A percentile compares a stretch with the other conserved stretches of the same genome.
phyloP scores from a whole-genome alignment of 1,140 invertebrate genomes.

The Asbolus verrucosus region DNA sequence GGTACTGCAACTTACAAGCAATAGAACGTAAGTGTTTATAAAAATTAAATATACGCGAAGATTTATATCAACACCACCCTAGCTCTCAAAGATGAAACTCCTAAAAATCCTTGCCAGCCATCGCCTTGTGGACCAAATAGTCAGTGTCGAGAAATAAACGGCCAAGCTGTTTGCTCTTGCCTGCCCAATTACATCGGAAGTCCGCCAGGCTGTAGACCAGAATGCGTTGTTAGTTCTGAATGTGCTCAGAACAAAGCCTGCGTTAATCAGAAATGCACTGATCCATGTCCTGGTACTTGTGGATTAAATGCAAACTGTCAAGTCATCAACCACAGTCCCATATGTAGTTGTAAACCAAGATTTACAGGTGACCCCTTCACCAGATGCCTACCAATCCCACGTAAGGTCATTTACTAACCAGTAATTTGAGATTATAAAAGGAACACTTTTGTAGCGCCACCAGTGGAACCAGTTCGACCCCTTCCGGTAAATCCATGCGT shows the following conservation, averaged over 20 bases:
- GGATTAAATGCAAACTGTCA: slow-evolving; percentile 82
- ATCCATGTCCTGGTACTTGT: slow-evolving; percentile 85
- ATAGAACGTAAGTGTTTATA: slow-evolving; percentile 65
- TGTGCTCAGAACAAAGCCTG: slow-evolving; percentile 79
- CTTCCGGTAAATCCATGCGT: slow-evolving; percentile 24
- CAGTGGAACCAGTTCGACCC: not conserved
- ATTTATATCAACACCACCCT: not conserved
- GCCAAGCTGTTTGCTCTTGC: slow-evolving; percentile 83
- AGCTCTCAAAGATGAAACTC: slow-evolving; percentile 62
- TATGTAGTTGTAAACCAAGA: slow-evolving; percentile 81
- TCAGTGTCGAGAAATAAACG: slow-evolving; percentile 77
- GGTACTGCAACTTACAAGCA: slow-evolving; percentile 69
- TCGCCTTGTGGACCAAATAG: slow-evolving; percentile 85
- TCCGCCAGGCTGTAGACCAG: slow-evolving; percentile 81
- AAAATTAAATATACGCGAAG: too few relatives aligned
- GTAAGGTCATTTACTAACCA: slow-evolving; percentile 60
- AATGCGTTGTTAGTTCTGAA: slow-evolving; percentile 83
- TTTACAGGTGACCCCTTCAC: slow-evolving; percentile 86
- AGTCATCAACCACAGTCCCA: slow-evolving; percentile 85
- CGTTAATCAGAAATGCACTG: slow-evolving; percentile 82
- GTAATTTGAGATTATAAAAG: not conserved
- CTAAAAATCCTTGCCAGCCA: slow-evolving; percentile 79
- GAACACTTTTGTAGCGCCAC: slow-evolving; percentile 21
- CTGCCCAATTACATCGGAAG: slow-evolving; percentile 78
- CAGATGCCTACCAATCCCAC: slow-evolving; percentile 71